Evolutionary conservation across 2,888 invertebrate genomes (phyloP).

Genomic region (Tanypteryx hageni): DNA sequence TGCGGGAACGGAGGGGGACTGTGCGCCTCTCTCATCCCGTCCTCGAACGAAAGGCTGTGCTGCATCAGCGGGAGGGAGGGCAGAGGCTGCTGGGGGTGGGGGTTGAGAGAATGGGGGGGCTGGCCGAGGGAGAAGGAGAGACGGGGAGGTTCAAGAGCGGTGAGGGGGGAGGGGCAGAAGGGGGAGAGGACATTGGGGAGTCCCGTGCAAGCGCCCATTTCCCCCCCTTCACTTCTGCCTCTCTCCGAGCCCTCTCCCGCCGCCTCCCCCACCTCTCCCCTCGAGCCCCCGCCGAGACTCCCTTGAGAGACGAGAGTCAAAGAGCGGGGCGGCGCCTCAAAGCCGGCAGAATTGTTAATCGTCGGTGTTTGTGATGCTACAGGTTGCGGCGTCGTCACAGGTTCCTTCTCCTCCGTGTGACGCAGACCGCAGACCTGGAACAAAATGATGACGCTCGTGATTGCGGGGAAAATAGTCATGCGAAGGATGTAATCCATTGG

Average conservation of each 20-base stretch:
- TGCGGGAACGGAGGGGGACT: neutral
- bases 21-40: neutral
- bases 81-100: conserved; percentile 62
- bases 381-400: conserved; percentile 73
- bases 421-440: conserved; percentile 84
- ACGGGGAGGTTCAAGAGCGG: conserved; percentile 71
- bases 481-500: neutral
- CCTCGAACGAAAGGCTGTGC: conserved; percentile 82
- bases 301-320: conserved; percentile 73
- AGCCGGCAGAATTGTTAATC: conserved; percentile 72
- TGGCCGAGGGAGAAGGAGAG: conserved; percentile 74
- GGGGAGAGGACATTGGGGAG: conserved; percentile 60
- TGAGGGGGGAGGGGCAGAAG: conserved; percentile 67
- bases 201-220: conserved; percentile 12
- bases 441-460: neutral
- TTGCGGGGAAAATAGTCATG: neutral
- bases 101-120: conserved; percentile 70
- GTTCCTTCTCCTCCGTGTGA: conserved; percentile 77
- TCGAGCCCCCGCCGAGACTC: conserved; percentile 69
- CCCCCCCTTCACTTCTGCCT: conserved; percentile 26
- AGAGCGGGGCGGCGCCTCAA: conserved; percentile 76
- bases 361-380: conserved; percentile 66
- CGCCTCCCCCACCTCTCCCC: conserved; percentile 71
- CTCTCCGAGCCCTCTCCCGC: conserved; percentile 74
- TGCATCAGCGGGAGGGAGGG: conserved; percentile 73